These are phyloP conservation scores for Aradophagus sp. DNA, from an alignment of 1,140 invertebrate genomes.

Conservation along the genomic window DNA sequence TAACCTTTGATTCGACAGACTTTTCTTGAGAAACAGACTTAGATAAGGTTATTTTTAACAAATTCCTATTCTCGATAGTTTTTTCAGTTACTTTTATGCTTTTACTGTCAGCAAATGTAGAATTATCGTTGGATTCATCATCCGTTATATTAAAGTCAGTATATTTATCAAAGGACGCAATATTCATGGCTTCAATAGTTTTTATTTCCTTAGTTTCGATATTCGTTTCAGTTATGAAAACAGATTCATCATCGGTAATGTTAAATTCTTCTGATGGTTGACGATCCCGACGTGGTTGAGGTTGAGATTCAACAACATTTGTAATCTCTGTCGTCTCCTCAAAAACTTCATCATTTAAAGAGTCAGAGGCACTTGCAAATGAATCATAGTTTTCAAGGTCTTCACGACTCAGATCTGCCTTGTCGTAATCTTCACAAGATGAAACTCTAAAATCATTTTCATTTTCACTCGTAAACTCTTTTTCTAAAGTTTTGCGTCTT, in stretches of 20 bases:
- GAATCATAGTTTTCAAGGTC: constrained; percentile 45
- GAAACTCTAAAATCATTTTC: too few relatives aligned
- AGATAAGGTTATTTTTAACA: not conserved
- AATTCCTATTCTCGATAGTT: not conserved
- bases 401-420: too few relatives aligned
- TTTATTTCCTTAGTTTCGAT: constrained; percentile 1
- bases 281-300: too few relatives aligned
- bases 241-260: constrained; percentile 70
- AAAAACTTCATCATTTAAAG: constrained; percentile 14
- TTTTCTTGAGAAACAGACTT: constrained; percentile 1
- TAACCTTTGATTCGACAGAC: constrained; percentile 1
- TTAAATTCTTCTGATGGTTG: constrained; percentile 41
- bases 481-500: too few relatives aligned
- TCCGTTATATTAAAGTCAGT: constrained; percentile 66
- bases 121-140: constrained; percentile 63
- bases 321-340: constrained; percentile 6
- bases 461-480: too few relatives aligned
- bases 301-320: too few relatives aligned
- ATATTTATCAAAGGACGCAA: too few relatives aligned
- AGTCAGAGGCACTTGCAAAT: constrained; percentile 60
- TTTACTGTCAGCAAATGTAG: constrained; percentile 3
- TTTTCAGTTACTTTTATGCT: too few relatives aligned
- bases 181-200: not conserved
- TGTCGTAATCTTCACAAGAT: too few relatives aligned
- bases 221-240: constrained; percentile 12